A percentile compares a stretch with the other conserved stretches of the same genome.
Evolutionary conservation across 2,888 invertebrate species (phyloP).

Genomic region (Scaeva pyrastri): DNA sequence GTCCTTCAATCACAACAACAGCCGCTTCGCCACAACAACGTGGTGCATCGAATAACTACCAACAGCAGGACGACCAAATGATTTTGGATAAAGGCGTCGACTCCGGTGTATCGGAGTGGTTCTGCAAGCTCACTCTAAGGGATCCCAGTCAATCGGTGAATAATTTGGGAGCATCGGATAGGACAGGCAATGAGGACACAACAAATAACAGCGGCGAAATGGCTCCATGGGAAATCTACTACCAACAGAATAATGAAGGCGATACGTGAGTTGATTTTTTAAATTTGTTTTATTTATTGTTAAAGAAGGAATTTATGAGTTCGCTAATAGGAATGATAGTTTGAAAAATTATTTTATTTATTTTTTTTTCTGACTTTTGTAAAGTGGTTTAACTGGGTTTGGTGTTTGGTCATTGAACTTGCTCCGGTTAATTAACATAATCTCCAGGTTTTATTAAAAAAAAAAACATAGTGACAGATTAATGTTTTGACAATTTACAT

Average conservation of each 20-base stretch:
- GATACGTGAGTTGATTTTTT: conserved; percentile 91
- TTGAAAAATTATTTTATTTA: neutral
- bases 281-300: neutral
- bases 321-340: too few species aligned
- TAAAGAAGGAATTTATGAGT: neutral
- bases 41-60: conserved; percentile 47
- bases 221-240: conserved; percentile 88
- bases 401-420: neutral
- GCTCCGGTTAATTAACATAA: neutral
- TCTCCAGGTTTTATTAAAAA: neutral
- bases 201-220: conserved; percentile 75
- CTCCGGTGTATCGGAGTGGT: conserved; percentile 86
- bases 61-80: conserved; percentile 81
- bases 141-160: conserved; percentile 78
- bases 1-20: conserved; percentile 62
- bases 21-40: conserved; percentile 74
- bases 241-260: conserved; percentile 92
- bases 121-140: conserved; percentile 86
- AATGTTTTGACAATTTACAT: neutral
- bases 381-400: neutral
- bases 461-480: neutral
- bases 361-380: neutral
- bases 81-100: conserved; percentile 89
- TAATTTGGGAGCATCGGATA: conserved; percentile 72
- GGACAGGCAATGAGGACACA: conserved; percentile 1